A percentile compares a stretch with the other conserved stretches of the same genome.
Conservation (phyloP, 2,888 invertebrate genomes). For the Horisme vitalbata region DNA sequence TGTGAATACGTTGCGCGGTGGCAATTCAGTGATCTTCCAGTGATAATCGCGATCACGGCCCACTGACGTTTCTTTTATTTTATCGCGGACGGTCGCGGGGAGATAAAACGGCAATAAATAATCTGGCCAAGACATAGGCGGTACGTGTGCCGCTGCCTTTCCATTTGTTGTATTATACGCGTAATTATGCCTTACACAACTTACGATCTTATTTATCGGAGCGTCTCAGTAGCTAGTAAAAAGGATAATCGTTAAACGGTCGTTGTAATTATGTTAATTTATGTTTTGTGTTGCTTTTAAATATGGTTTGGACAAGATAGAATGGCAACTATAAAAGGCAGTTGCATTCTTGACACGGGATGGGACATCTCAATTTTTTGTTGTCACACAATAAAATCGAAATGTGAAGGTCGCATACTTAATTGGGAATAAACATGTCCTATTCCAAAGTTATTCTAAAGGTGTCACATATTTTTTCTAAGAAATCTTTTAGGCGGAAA, state of each 20-base stretch:
- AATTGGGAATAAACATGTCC: conserved; percentile 1
- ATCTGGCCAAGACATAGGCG: conserved; percentile 63
- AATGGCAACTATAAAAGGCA: conserved; percentile 8
- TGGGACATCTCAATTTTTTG: conserved; percentile 3
- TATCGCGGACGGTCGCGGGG: conserved; percentile 70
- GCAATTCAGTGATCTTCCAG: conserved; percentile 70
- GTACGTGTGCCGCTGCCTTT: conserved; percentile 71
- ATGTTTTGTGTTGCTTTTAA: conserved; percentile 32
- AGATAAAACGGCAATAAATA: conserved; percentile 80
- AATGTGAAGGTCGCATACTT: conserved; percentile 3
- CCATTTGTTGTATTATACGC: conserved; percentile 72
- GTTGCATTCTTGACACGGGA: conserved; percentile 5
- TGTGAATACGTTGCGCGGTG: conserved; percentile 47
- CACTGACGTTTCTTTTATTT: conserved; percentile 79
- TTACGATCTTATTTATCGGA: conserved; percentile 53
- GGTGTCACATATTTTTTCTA: conserved; percentile 36
- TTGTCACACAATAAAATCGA: not conserved
- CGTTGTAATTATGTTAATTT: conserved; percentile 59
- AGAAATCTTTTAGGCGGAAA: conserved; percentile 45
- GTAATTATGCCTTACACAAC: conserved; percentile 68
- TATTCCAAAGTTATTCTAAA: conserved; percentile 32
- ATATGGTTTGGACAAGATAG: conserved; percentile 30
- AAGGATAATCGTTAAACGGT: conserved; percentile 62
- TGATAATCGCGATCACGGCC: conserved; percentile 77
- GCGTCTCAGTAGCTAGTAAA: conserved; percentile 42